These are phyloP conservation scores for Spongia lamella DNA, from an alignment of 37 sponge, comb jelly and placozoan species.

Conservation along the genomic window DNA sequence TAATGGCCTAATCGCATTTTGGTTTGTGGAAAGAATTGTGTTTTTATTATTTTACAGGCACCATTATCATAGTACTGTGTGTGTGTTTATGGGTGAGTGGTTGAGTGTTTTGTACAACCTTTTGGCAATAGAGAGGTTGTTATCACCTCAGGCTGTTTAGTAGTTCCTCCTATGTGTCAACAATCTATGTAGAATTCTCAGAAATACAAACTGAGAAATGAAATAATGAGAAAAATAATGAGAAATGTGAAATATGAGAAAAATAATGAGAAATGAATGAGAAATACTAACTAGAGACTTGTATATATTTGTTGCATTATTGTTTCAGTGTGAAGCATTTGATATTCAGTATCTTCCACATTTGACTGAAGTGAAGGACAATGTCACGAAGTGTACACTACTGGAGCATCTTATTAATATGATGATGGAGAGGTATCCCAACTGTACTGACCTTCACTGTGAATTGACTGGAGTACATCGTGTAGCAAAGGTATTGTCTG, in stretches of 20 bases:
- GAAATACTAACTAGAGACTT: too few species aligned
- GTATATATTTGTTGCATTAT: neutral
- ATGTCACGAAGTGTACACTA: slow-evolving; percentile 79
- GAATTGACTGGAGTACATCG: slow-evolving; percentile 69
- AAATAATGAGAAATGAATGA: slow-evolving; percentile 4
- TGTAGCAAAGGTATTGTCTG: slow-evolving; percentile 67
- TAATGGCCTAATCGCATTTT: too few species aligned
- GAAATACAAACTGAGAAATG: neutral
- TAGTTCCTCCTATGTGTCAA: too few species aligned
- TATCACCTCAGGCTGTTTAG: too few species aligned
- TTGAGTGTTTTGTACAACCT: too few species aligned
- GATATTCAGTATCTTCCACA: slow-evolving; percentile 75
- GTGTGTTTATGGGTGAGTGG: too few species aligned
- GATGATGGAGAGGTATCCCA: slow-evolving; percentile 76
- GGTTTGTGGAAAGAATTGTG: too few species aligned
- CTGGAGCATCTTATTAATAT: slow-evolving; percentile 85
- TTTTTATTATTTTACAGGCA: too few species aligned
- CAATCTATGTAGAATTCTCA: neutral
- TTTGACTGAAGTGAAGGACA: slow-evolving; percentile 90
- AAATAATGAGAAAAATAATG: neutral
- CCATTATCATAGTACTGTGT: too few species aligned
- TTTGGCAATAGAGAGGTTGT: too few species aligned
- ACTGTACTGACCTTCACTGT: slow-evolving; percentile 80
- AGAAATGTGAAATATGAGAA: neutral
- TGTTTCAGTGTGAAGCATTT: slow-evolving; percentile 74